These are phyloP conservation scores for Penelope pileata DNA, from an alignment of 2,113 vertebrate genomes.

Conservation along the genomic window DNA sequence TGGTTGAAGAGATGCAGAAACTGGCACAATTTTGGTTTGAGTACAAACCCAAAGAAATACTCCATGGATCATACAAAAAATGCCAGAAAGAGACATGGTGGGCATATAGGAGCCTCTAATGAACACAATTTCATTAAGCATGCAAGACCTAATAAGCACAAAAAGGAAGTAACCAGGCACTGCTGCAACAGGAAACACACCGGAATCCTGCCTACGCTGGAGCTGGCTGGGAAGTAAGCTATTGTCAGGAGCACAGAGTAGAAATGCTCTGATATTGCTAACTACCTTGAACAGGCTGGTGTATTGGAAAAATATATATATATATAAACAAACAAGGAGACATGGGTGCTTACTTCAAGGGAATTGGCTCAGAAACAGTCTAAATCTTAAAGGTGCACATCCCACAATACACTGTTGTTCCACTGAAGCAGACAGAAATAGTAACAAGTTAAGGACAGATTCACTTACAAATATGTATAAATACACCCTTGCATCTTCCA, in stretches of 20 bases:
- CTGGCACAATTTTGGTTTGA: background rate
- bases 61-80: background rate
- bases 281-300: background rate
- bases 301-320: background rate
- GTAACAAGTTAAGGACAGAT: background rate
- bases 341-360: background rate
- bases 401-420: background rate
- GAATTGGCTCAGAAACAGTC: background rate
- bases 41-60: background rate
- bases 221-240: slow-evolving; percentile 58
- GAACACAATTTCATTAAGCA: slow-evolving; percentile 20
- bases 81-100: background rate
- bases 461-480: background rate
- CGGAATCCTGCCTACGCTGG: slow-evolving; percentile 1
- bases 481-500: too few species aligned
- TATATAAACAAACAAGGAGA: background rate
- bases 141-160: slow-evolving; percentile 34
- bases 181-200: slow-evolving; percentile 53
- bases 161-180: slow-evolving; percentile 44
- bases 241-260: slow-evolving; percentile 30
- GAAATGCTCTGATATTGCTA: background rate
- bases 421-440: background rate
- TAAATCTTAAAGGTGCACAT: background rate
- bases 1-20: background rate
- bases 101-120: background rate